phyloP scores from a whole-genome alignment of 1,140 invertebrate species.

The Aradophagus sp. region DNA sequence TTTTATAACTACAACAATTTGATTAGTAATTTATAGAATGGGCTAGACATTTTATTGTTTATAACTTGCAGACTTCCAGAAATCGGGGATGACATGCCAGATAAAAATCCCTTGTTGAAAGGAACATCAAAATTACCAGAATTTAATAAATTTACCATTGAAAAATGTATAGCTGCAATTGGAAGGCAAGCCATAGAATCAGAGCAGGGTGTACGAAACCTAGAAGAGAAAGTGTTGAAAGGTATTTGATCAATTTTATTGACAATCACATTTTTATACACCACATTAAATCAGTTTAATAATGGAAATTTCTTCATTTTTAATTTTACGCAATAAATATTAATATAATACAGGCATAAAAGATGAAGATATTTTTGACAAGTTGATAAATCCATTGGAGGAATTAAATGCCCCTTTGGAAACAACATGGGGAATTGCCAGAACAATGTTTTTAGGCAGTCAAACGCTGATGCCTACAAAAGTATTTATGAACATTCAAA shows the following conservation, averaged over 20 bases:
- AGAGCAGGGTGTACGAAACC: slow-evolving; percentile 82
- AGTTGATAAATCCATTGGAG: slow-evolving; percentile 82
- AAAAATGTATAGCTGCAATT: slow-evolving; percentile 87
- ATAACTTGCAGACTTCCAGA: slow-evolving; percentile 85
- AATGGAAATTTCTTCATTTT: too few species aligned
- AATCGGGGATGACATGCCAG: slow-evolving; percentile 86
- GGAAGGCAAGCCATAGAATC: slow-evolving; percentile 88
- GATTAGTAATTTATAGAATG: too few species aligned
- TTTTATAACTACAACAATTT: too few species aligned
- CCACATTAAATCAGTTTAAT: neutral
- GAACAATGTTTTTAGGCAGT: slow-evolving; percentile 87
- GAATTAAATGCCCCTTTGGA: slow-evolving; percentile 82
- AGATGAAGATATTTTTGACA: slow-evolving; percentile 38
- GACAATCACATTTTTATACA: too few species aligned
- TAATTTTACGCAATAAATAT: neutral
- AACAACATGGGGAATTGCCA: slow-evolving; percentile 89
- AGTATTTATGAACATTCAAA: slow-evolving; percentile 84
- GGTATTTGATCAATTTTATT: neutral
- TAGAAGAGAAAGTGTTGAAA: slow-evolving; percentile 74
- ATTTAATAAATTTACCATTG: slow-evolving; percentile 86
- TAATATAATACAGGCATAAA: slow-evolving; percentile 11
- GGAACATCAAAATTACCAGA: slow-evolving; percentile 82
- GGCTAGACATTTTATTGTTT: slow-evolving; percentile 5
- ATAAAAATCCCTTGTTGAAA: slow-evolving; percentile 84
- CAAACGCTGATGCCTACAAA: slow-evolving; percentile 85